These are phyloP conservation scores for Erythrocercus mccallii DNA, from an alignment of 2,113 vertebrate species.

Conservation along the genomic window DNA sequence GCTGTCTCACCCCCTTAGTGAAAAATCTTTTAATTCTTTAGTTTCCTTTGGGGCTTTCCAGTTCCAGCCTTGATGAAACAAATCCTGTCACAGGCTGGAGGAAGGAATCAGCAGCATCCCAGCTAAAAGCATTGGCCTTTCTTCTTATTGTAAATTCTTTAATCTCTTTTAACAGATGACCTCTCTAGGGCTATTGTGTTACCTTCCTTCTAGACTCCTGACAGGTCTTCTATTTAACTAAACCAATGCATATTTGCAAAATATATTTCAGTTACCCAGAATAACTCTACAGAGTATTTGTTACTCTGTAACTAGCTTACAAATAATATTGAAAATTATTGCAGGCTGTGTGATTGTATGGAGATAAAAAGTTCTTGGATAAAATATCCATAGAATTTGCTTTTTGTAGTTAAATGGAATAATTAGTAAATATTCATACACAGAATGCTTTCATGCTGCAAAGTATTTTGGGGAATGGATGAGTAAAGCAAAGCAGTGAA, in stretches of 20 bases:
- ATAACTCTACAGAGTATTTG: neutral
- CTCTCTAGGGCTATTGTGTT: neutral
- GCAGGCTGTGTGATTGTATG: neutral
- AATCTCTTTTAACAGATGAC: constrained; percentile 1
- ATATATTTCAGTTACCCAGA: neutral
- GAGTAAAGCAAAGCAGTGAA: neutral
- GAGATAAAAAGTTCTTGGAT: neutral
- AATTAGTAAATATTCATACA: neutral
- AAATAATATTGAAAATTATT: neutral
- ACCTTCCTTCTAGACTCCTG: neutral
- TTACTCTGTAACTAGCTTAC: neutral
- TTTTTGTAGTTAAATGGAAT: neutral
- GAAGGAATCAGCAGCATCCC: neutral
- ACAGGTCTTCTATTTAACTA: constrained; percentile 22
- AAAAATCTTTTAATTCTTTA: neutral
- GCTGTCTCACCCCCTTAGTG: fast-evolving
- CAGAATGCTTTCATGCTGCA: neutral
- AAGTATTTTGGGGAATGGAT: neutral
- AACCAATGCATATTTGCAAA: neutral
- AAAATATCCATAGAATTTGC: neutral
- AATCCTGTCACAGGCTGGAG: neutral
- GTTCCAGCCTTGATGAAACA: neutral
- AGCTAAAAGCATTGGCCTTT: neutral
- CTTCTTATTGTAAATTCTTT: neutral
- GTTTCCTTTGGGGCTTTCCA: neutral